These are phyloP conservation scores for Dysdera silvatica DNA, from an alignment of 1,140 invertebrate genomes.

Conservation along the genomic window DNA sequence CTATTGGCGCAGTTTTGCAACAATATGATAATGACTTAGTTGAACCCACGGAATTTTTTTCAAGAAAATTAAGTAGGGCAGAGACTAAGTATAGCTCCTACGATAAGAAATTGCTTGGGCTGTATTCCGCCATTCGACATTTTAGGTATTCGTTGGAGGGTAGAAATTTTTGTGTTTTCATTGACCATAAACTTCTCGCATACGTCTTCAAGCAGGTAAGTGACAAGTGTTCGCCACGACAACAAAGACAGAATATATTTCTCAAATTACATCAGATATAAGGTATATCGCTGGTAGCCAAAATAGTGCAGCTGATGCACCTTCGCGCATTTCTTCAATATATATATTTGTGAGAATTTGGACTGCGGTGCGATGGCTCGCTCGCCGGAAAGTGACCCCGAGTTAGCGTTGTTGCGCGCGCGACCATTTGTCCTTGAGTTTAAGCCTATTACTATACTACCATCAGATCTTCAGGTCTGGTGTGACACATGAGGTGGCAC, in stretches of 20 bases:
- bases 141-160: slow-evolving; percentile 38
- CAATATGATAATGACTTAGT: slow-evolving; percentile 6
- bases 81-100: slow-evolving; percentile 30
- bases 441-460: neutral
- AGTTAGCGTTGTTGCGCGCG: neutral
- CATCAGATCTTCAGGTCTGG: neutral
- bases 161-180: slow-evolving; percentile 34
- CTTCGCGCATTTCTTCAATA: slow-evolving; percentile 9
- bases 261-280: slow-evolving; percentile 42
- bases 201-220: slow-evolving; percentile 28
- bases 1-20: slow-evolving; percentile 25
- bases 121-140: slow-evolving; percentile 33
- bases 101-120: slow-evolving; percentile 36
- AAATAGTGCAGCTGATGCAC: slow-evolving; percentile 34
- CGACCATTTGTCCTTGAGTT: neutral
- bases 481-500: slow-evolving; percentile 13
- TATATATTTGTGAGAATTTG: neutral
- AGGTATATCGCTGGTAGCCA: slow-evolving; percentile 39
- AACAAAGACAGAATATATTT: slow-evolving; percentile 40
- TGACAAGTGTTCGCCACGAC: slow-evolving; percentile 30
- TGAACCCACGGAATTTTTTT: slow-evolving; percentile 30
- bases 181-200: slow-evolving; percentile 38
- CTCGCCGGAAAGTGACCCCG: slow-evolving; percentile 10
- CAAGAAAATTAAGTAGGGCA: slow-evolving; percentile 13
- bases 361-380: slow-evolving; percentile 1